These are phyloP conservation scores for Steromphala cineraria DNA, from an alignment of 2,888 invertebrate species.

Conservation along the genomic window DNA sequence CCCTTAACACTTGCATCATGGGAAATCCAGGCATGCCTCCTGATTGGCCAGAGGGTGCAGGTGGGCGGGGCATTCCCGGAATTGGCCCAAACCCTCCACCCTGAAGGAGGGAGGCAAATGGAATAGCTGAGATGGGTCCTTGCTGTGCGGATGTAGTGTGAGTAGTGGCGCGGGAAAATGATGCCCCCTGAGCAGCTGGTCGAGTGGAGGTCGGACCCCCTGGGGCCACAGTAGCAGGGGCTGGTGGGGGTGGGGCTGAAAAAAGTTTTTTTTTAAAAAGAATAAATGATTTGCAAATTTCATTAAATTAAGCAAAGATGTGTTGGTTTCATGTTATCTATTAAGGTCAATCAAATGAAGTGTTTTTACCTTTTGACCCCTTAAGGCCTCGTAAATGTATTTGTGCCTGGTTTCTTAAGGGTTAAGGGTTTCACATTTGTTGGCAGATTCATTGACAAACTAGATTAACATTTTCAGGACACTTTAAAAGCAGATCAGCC, in stretches of 20 bases:
- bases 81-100: slow-evolving; percentile 17
- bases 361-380: too few relatives aligned
- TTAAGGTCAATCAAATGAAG: too few relatives aligned
- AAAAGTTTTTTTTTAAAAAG: too few relatives aligned
- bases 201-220: slow-evolving; percentile 27
- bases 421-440: too few relatives aligned
- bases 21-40: slow-evolving; percentile 31
- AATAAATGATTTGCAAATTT: background rate
- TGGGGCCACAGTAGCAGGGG: slow-evolving; percentile 29
- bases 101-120: slow-evolving; percentile 34
- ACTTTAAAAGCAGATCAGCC: too few relatives aligned
- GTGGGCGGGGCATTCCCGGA: background rate
- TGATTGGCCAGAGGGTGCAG: background rate
- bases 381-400: too few relatives aligned
- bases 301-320: background rate
- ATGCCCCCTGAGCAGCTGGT: slow-evolving; percentile 26
- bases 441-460: too few relatives aligned
- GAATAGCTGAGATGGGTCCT: slow-evolving; percentile 33
- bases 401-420: too few relatives aligned
- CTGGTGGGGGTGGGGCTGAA: slow-evolving; percentile 24
- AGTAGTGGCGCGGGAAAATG: slow-evolving; percentile 26
- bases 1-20: slow-evolving; percentile 49
- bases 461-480: too few relatives aligned
- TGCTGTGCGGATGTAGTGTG: slow-evolving; percentile 39
- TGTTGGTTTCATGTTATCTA: too few relatives aligned